Conservation (phyloP, 1,140 invertebrate species). For the Calliphora vicina region DNA sequence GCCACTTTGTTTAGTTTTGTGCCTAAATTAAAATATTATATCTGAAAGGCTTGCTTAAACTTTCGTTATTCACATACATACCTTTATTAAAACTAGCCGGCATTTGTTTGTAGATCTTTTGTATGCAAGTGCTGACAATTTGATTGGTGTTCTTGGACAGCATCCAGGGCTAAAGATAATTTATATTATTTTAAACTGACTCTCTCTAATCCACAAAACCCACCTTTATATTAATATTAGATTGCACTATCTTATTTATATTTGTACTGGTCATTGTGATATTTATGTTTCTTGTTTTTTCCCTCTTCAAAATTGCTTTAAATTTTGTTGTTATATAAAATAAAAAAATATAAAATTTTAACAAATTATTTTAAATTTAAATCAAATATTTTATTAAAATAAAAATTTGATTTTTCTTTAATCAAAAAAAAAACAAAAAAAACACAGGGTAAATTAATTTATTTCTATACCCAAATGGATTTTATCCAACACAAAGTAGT, state of each 20-base stretch:
- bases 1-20: slow-evolving; percentile 17
- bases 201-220: too few relatives aligned
- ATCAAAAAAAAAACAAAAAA: slow-evolving; percentile 30
- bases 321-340: slow-evolving; percentile 23
- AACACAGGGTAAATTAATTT: slow-evolving; percentile 25
- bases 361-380: slow-evolving; percentile 15
- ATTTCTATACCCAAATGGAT: slow-evolving; percentile 26
- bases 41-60: too few relatives aligned
- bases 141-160: slow-evolving; percentile 40
- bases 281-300: slow-evolving; percentile 20
- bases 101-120: slow-evolving; percentile 39
- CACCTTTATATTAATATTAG: slow-evolving; percentile 38
- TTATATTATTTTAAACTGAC: too few relatives aligned
- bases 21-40: background rate
- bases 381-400: background rate
- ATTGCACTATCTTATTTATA: slow-evolving; percentile 39
- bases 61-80: background rate
- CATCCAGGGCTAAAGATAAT: slow-evolving; percentile 35
- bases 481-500: background rate
- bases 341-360: slow-evolving; percentile 27
- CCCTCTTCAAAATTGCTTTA: background rate
- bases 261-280: slow-evolving; percentile 36
- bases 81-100: slow-evolving; percentile 34
- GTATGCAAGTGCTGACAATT: slow-evolving; percentile 39
- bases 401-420: slow-evolving; percentile 36